Conservation (phyloP, 2,113 vertebrate genomes). For the western clawed frog (Xenopus tropicalis) region DNA sequence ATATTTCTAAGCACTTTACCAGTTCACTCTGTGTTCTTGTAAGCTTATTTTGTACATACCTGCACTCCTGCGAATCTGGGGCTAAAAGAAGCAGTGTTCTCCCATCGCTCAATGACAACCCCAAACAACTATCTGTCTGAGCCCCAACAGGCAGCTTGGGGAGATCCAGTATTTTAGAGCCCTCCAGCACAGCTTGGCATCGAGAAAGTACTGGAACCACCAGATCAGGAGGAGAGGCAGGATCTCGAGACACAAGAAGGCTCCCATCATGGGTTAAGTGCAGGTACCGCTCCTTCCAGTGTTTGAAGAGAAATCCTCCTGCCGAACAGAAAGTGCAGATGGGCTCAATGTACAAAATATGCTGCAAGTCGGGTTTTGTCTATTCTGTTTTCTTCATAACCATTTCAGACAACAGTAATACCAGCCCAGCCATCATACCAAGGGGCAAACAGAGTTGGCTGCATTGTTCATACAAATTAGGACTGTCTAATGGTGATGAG, state of each 20-base stretch:
- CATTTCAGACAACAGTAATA: no score
- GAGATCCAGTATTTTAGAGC: conserved; percentile 67
- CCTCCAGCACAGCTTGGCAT: conserved; percentile 67
- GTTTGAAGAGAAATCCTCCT: conserved; percentile 80
- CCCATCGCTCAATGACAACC: conserved; percentile 66
- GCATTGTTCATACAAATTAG: no score
- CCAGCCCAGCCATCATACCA: no score
- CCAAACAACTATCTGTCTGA: conserved; percentile 73
- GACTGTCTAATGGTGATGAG: no score
- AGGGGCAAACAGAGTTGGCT: no score
- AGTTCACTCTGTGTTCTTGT: no score
- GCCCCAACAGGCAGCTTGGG: conserved; percentile 69
- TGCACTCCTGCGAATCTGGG: conserved; percentile 68
- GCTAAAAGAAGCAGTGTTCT: conserved; percentile 70
- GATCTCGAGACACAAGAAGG: conserved; percentile 68
- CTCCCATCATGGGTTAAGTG: conserved; percentile 68
- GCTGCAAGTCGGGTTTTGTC: background rate
- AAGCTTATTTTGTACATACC: conserved; percentile 44
- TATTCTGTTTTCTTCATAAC: no score
- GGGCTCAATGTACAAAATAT: background rate
- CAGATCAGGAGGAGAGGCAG: conserved; percentile 67
- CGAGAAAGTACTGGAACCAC: conserved; percentile 61
- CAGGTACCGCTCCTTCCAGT: conserved; percentile 77
- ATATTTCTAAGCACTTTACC: no score
- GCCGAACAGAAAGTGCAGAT: background rate